Evolutionary conservation across 1,140 invertebrate genomes (phyloP), one percentile per base, ranked within the genome.

Genomic region (Stegodyphus mimosarum): DNA sequence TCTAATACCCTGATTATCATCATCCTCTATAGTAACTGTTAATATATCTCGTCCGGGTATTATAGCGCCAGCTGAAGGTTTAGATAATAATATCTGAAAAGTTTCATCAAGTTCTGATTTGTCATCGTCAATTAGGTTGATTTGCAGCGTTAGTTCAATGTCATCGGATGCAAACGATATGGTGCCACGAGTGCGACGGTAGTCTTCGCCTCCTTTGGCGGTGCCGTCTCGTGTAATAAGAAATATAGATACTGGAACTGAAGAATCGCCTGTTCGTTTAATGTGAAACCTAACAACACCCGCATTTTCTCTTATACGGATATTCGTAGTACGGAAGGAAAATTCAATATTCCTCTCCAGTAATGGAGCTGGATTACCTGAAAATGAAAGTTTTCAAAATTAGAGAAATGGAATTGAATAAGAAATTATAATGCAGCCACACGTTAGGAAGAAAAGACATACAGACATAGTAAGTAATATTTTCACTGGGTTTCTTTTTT

Each of bases 171-270:
- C 92, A 88, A 94, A 94, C 6, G 89, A 87, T 0, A 94, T 84
- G 53, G 89, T 89, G 53, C 93, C 93, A 87, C 90, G 89, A 0
- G 92, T 91, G 6, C 92, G 92, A 49, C 90, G 87, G 87, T 91
- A 94, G 89, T 94, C 93, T 86, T 90, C 89, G 6, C 92, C 92
- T 86, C 89, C 90, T n/a, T 92, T 89, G 6, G 93, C 93, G 17
- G 92, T 91, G 73, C 92, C 92, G 88, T 94, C 93, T 73, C 92
- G 90, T 0, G 93, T 93, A 84, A 90, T 91, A 91, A 92, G 94
- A 78, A 91, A 90, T 0, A 93, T 91, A 15, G 88, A 89, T 48
- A 93, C 90, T 52, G 91, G 90, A 1, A 93, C 92, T 88, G 93
- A 93, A 17, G 92, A 91, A 18, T 93, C 93, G 86, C 92, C 90